These are phyloP conservation scores for Caenorhabditis imperialis DNA, from an alignment of 2,888 invertebrate species.

Conservation along the genomic window DNA sequence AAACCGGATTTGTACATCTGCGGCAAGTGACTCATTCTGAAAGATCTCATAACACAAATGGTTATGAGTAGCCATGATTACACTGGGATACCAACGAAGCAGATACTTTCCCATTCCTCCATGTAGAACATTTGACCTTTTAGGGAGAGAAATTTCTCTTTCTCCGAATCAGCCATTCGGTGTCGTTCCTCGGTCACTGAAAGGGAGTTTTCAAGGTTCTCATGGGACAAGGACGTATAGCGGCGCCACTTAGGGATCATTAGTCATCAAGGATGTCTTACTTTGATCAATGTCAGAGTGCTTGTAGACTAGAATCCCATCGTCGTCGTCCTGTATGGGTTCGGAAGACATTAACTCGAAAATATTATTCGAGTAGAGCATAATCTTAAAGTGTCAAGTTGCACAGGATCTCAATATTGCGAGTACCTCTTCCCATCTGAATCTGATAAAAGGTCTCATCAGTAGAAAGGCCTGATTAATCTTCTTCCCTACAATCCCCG, in stretches of 20 bases:
- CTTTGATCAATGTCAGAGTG: slow-evolving; percentile 56
- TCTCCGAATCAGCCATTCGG: slow-evolving; percentile 77
- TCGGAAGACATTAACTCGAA: slow-evolving; percentile 93
- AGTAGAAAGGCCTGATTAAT: slow-evolving; percentile 93
- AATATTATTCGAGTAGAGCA: slow-evolving; percentile 95
- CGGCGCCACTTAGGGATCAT: no score
- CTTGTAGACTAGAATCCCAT: slow-evolving; percentile 56
- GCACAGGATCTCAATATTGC: slow-evolving; percentile 1
- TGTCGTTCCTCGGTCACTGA: slow-evolving; percentile 82
- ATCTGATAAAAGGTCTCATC: slow-evolving; percentile 91
- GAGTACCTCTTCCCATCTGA: slow-evolving; percentile 91
- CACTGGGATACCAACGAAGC: slow-evolving; percentile 95
- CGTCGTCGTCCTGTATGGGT: slow-evolving; percentile 80
- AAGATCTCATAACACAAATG: neutral
- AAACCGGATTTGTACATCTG: slow-evolving; percentile 92
- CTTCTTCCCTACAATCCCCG: slow-evolving; percentile 89
- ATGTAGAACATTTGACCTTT: slow-evolving; percentile 99
- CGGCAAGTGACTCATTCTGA: slow-evolving; percentile 90
- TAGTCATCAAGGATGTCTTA: slow-evolving; percentile 19
- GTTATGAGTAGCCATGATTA: slow-evolving; percentile 66
- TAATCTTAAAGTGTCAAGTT: slow-evolving; percentile 84
- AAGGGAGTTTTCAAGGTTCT: slow-evolving; percentile 8
- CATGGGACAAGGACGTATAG: slow-evolving; percentile 7
- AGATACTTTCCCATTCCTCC: slow-evolving; percentile 97
- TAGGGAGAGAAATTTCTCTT: slow-evolving; percentile 82